Evolutionary conservation across 2,113 vertebrate genomes (phyloP), one percentile per base, ranked within the genome.

Genomic region (Eidolon helvum): DNA sequence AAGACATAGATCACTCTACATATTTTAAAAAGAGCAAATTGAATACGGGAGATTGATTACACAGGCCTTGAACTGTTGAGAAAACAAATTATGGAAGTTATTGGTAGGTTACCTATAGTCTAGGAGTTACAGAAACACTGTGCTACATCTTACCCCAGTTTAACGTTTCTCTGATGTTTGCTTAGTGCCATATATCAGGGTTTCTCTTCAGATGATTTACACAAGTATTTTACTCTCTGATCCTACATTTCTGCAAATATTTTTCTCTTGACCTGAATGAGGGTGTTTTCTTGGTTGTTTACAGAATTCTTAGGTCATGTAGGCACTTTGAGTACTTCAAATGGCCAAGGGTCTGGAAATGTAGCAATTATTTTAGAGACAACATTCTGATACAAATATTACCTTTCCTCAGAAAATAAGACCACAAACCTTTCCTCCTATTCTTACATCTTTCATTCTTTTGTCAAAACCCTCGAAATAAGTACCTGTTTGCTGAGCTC

Each of bases 151-250:
- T 30, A 3, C 1, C n/a, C 5, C 2, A 10, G 35, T 2, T 30
- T 77, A 26, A 61, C 10, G n/a, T 77, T 30, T 91, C 38, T 86
- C n/a, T 53, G 15, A 21, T 66, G 7, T 74, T 55, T 65, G n/a
- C 16, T 38, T 93, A 79, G 22, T 71, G 10, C 24, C 9, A 14
- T 28, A 26, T 38, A 69, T 45, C 15, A 24, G 77, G 7, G 18
- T 16, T n/a, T 66, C 11, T 78, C 80, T 57, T 38, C 48, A 66
- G 24, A 66, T 80, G 30, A 72, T 78, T 78, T 96, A 74, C 45
- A 57, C 7, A 65, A 14, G 35, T 63, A 35, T 59, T 61, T 21
- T 77, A 33, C 30, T 65, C 45, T 79, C 30, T 71, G 30, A 85
- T 43, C 28, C 40, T 78, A 16, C 5, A 45, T 38, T 59, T 74